Evolutionary conservation across 2,113 vertebrate species (phyloP).

Genomic region (Pseudorasbora parva): DNA sequence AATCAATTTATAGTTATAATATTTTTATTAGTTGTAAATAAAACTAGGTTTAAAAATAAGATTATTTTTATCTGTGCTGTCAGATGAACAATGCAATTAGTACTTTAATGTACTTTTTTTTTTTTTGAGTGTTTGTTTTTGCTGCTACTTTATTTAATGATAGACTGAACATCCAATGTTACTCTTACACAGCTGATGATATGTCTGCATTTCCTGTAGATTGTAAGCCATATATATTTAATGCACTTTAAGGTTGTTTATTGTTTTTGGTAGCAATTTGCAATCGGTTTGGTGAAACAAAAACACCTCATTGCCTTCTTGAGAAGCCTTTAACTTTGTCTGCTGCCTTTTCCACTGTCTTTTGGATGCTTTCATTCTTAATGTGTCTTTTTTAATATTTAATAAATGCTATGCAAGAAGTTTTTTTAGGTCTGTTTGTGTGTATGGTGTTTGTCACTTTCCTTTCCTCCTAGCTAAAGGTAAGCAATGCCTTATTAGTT

Average conservation of each 20-base stretch:
- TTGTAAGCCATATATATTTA: conserved; percentile 1
- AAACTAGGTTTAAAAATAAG: no score
- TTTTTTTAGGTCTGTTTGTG: neutral
- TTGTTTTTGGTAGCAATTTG: neutral
- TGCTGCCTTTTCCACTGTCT: neutral
- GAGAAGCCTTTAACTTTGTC: neutral
- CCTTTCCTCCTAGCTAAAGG: neutral
- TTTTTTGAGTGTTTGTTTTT: no score
- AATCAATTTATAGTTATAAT: no score
- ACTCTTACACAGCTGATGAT: neutral
- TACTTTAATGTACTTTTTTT: neutral
- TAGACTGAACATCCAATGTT: neutral
- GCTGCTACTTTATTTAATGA: neutral
- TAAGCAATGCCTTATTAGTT: neutral
- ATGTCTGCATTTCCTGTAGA: neutral
- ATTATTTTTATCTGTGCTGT: neutral
- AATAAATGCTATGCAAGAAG: conserved; percentile 1
- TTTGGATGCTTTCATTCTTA: neutral
- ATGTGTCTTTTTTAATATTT: neutral
- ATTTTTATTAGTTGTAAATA: no score
- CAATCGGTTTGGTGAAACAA: neutral
- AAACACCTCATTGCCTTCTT: conserved; percentile 6
- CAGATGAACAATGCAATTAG: neutral
- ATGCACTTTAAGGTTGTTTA: conserved; percentile 18
- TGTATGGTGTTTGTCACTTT: neutral